Conservation (phyloP, 2,888 invertebrate species). For the Acanthosepion esculentum region DNA sequence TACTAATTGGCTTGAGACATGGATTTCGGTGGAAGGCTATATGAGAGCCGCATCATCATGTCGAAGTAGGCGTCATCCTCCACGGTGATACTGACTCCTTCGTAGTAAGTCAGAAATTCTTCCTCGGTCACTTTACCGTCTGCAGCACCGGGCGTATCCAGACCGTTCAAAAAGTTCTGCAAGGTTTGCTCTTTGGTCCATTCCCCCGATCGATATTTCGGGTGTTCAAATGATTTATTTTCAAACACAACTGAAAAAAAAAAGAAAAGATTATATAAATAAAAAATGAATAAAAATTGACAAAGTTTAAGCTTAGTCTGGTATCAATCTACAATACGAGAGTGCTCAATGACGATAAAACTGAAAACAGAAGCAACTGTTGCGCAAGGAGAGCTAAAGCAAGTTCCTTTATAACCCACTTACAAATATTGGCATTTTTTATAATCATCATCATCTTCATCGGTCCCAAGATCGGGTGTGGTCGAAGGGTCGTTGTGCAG, state of each 20-base stretch:
- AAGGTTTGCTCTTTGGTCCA: constrained; percentile 69
- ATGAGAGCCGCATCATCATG: constrained; percentile 68
- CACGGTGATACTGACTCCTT: constrained; percentile 68
- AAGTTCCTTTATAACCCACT: no score
- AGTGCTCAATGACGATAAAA: no score
- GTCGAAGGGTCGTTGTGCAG: no score
- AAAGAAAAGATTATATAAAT: constrained; percentile 42
- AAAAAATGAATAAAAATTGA: not conserved
- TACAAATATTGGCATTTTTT: no score
- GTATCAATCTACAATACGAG: no score
- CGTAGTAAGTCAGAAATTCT: constrained; percentile 70
- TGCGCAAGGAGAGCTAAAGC: no score
- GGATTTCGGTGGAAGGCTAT: constrained; percentile 60
- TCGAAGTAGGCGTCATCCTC: constrained; percentile 71
- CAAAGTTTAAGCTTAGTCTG: not conserved
- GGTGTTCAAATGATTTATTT: constrained; percentile 67
- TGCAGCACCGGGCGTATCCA: constrained; percentile 69
- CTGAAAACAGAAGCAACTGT: no score
- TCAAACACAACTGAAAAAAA: constrained; percentile 70
- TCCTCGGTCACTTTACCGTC: constrained; percentile 70
- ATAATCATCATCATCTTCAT: no score
- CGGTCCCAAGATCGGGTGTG: no score
- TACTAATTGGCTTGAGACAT: not conserved
- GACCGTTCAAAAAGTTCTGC: constrained; percentile 68
- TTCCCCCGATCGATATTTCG: constrained; percentile 68